These are phyloP conservation scores for Hoplostethus atlanticus DNA, from an alignment of 2,797 vertebrate species.

Conservation along the genomic window DNA sequence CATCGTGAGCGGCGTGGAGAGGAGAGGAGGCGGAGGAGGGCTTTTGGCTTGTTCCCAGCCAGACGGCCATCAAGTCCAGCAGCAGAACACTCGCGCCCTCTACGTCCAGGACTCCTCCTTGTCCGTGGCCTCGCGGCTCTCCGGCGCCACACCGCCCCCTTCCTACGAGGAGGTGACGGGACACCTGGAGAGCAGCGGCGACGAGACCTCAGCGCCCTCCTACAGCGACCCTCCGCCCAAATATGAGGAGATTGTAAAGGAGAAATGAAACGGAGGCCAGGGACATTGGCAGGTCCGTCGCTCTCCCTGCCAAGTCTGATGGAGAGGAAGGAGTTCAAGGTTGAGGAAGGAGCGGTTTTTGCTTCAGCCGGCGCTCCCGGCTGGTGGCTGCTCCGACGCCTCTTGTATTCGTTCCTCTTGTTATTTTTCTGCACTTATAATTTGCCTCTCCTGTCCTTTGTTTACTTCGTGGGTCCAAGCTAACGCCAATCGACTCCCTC, in stretches of 20 bases:
- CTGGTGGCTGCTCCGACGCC: background rate
- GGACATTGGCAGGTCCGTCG: background rate
- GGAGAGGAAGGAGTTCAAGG: background rate
- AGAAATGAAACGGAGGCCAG: constrained; percentile 63
- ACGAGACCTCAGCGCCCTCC: constrained; percentile 85
- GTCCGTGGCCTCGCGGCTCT: constrained; percentile 85
- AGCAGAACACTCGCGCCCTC: constrained; percentile 78
- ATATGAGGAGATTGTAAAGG: constrained; percentile 90
- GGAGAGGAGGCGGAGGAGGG: constrained; percentile 57
- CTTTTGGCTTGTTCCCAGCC: constrained; percentile 43
- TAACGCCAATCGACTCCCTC: background rate
- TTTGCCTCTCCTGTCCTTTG: background rate
- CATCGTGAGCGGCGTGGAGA: constrained; percentile 57
- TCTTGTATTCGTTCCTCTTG: background rate
- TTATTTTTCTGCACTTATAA: constrained; percentile 3
- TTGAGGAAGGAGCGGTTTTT: background rate
- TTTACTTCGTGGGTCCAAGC: background rate
- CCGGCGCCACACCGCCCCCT: constrained; percentile 89
- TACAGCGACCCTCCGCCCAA: constrained; percentile 90
- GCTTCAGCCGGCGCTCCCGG: constrained; percentile 11
- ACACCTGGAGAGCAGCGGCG: constrained; percentile 86
- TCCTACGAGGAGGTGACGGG: constrained; percentile 92
- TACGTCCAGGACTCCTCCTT: constrained; percentile 84
- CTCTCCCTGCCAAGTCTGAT: background rate
- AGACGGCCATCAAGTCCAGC: constrained; percentile 51